Evolutionary conservation across 2,888 invertebrate genomes (phyloP).

Genomic region (Drosophila greeni): DNA sequence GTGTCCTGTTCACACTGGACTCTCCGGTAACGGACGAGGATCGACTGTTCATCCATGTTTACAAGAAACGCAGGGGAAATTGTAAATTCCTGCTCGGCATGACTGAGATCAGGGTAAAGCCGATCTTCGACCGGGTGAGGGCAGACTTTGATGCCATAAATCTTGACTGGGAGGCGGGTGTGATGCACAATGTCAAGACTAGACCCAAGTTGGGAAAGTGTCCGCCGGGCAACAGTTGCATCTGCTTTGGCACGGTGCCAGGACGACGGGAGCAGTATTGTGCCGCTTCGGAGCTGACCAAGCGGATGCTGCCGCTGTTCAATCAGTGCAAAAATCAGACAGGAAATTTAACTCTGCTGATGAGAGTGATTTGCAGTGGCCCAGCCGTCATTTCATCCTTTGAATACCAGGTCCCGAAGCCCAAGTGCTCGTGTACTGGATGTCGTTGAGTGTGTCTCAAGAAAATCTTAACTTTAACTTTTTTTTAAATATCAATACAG

Average conservation of each 20-base stretch:
- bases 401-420: slow-evolving; percentile 61
- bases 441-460: background rate
- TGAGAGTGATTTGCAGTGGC: slow-evolving; percentile 76
- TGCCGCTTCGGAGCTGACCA: slow-evolving; percentile 75
- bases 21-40: slow-evolving; percentile 72
- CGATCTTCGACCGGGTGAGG: slow-evolving; percentile 75
- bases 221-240: slow-evolving; percentile 26
- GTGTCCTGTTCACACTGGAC: slow-evolving; percentile 75
- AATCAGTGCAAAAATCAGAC: slow-evolving; percentile 74
- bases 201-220: slow-evolving; percentile 28
- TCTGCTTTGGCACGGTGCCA: slow-evolving; percentile 64
- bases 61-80: slow-evolving; percentile 74
- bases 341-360: slow-evolving; percentile 76
- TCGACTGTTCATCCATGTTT: slow-evolving; percentile 72
- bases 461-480: background rate
- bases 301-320: slow-evolving; percentile 75
- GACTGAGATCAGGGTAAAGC: slow-evolving; percentile 70
- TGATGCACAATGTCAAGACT: slow-evolving; percentile 38
- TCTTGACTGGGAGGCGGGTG: slow-evolving; percentile 63
- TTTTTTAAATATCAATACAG: background rate
- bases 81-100: slow-evolving; percentile 77
- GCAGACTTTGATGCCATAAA: slow-evolving; percentile 71
- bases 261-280: slow-evolving; percentile 69
- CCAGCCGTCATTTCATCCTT: slow-evolving; percentile 75
- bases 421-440: slow-evolving; percentile 38